Evolutionary conservation across 2,888 invertebrate species (phyloP), one percentile per base, ranked within the genome.

Genomic region (Amphipoea lucens): DNA sequence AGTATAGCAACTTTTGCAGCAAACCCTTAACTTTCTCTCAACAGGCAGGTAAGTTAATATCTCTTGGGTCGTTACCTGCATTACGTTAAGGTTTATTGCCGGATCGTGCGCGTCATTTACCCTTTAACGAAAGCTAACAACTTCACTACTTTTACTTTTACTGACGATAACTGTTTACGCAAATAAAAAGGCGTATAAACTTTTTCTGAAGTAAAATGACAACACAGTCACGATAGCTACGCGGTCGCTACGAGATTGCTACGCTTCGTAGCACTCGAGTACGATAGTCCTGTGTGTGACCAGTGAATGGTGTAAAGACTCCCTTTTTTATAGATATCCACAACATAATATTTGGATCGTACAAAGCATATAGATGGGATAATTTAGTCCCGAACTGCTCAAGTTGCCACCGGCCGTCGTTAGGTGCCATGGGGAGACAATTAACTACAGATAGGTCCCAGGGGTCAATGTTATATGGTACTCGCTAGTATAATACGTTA

Each of bases 21-120:
- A 48, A 72, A 65, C 70, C 67, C 62, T 62, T n/a, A 77, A 87
- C 69, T 75, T 76, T 83, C 63, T 69, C 54, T 70, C 36, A 62
- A 69, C 72, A 67, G 79, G 62, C 51, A 66, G 74, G 76, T 74
- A 79, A 76, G 71, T 87, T 78, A 83, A 79, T 84, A 87, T 84
- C 84, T 87, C 84, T 76, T 65, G 84, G 85, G 87, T 74, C 87
- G 73, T 82, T 87, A 86, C 84, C 83, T 84, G 71, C 85, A 84
- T 85, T 85, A 85, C 54, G 42, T n/a, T 87, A 77, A 79, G 79
- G 79, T 79, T 85, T 85, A 85, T 79, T 84, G 63, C 74, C 62
- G 67, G 69, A 79, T 68, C 85, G 84, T 85, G 85, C 68, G 76
- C 84, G 54, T 68, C 67, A 76, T 86, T 86, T 72, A 74, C 71